phyloP scores from a whole-genome alignment of 2,113 vertebrate genomes.

The Ancistrus triradiatus region DNA sequence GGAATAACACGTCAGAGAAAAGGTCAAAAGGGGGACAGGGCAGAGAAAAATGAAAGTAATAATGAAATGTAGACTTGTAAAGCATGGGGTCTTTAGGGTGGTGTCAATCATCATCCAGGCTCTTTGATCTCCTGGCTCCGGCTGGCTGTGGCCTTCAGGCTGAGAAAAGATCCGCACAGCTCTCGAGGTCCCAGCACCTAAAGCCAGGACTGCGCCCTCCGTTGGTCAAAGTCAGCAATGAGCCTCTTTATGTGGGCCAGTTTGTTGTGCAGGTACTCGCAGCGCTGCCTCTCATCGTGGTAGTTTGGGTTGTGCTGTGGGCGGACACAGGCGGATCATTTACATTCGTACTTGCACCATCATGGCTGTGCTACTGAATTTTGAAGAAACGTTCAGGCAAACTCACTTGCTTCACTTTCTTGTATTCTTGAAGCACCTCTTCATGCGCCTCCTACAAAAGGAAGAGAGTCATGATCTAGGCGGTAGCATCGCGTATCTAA shows the following conservation, averaged over 20 bases:
- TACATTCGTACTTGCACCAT: not conserved
- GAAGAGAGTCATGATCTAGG: no score
- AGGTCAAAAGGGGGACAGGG: slow-evolving; percentile 14
- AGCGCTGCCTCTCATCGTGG: slow-evolving; percentile 79
- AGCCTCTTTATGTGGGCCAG: slow-evolving; percentile 86
- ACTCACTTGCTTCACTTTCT: slow-evolving; percentile 73
- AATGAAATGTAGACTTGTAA: slow-evolving; percentile 57
- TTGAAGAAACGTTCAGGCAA: no score
- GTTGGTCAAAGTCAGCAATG: slow-evolving; percentile 80
- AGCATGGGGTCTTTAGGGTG: not conserved
- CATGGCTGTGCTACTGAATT: no score
- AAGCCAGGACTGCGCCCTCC: slow-evolving; percentile 66
- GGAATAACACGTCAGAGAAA: slow-evolving; percentile 33
- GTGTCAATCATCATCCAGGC: slow-evolving; percentile 1
- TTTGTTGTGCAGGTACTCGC: slow-evolving; percentile 87
- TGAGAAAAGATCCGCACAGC: slow-evolving; percentile 10
- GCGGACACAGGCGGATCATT: slow-evolving; percentile 3
- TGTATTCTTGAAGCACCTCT: slow-evolving; percentile 82
- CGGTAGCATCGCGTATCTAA: no score
- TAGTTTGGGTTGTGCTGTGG: slow-evolving; percentile 80
- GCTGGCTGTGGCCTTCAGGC: slow-evolving; percentile 2
- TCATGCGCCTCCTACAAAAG: slow-evolving; percentile 74
- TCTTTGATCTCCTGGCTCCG: slow-evolving; percentile 31
- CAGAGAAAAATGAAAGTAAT: slow-evolving; percentile 43
- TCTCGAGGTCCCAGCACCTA: slow-evolving; percentile 51